A percentile compares a stretch with the other conserved stretches of the same genome.
These are phyloP conservation scores for Limnephilus auricula DNA, from an alignment of 2,888 invertebrate species.

Conservation along the genomic window DNA sequence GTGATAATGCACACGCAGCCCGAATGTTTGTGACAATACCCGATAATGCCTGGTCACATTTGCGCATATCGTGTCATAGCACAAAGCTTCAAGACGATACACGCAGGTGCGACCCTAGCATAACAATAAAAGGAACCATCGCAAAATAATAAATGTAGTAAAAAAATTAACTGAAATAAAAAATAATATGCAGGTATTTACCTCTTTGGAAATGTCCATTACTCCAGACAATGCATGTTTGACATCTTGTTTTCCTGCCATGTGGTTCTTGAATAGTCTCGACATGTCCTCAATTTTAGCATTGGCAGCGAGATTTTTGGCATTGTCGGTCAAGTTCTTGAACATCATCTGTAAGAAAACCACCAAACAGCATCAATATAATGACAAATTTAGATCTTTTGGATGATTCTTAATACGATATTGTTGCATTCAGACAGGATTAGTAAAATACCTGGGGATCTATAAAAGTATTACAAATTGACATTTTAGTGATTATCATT, in stretches of 20 bases:
- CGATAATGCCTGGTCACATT: too few relatives aligned
- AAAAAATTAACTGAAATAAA: not conserved
- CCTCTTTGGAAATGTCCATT: constrained; percentile 91
- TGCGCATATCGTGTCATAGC: too few relatives aligned
- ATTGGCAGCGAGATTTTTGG: constrained; percentile 95
- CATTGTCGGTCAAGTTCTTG: constrained; percentile 94
- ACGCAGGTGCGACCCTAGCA: too few relatives aligned
- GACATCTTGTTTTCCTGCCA: constrained; percentile 94
- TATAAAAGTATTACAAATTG: too few relatives aligned
- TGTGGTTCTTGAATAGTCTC: constrained; percentile 94
- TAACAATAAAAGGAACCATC: not conserved
- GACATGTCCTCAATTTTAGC: constrained; percentile 99
- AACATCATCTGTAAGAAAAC: constrained; percentile 88
- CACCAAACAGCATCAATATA: not conserved
- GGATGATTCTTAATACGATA: not conserved
- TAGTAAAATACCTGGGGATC: too few relatives aligned
- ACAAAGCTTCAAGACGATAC: too few relatives aligned
- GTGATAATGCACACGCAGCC: too few relatives aligned
- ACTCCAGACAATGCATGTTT: constrained; percentile 95
- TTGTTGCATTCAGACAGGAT: not conserved
- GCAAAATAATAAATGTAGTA: not conserved
- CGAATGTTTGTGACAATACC: too few relatives aligned
- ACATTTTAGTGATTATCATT: too few relatives aligned
- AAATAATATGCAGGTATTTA: constrained; percentile 65
- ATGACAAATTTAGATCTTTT: not conserved